Evolutionary conservation across 2,888 invertebrate genomes (phyloP), one percentile per base, ranked within the genome.

Genomic region (Ophioninae sp.): DNA sequence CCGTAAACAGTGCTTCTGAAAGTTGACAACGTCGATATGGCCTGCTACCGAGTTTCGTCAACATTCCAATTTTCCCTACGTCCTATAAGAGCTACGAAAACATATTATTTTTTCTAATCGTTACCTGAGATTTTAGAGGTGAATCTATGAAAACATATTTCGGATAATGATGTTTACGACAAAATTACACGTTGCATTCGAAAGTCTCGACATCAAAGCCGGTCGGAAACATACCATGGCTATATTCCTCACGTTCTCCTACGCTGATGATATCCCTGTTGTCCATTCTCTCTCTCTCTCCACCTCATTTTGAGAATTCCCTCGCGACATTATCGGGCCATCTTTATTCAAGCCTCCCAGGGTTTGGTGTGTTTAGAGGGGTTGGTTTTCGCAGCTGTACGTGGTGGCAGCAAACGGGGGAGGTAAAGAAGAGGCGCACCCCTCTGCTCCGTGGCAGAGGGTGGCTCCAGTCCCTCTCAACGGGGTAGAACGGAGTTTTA

Each of bases 281-380:
- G 30, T 63, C 44, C 69, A 51, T 10, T 58, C 2, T n/a, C 20
- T 56, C 68, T n/a, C 68, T 37, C 64, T 20, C 56, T 58, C 20
- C 10, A 17, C 37, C 74, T 68, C 73, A 74, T 81, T 86, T 65
- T 44, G 73, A 59, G 58, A 82, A 79, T 72, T 69, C 82, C 72
- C 75, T 64, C 68, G 59, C 67, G 76, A 76, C 89, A 91, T 91
- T 92, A 92, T 91, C 91, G 87, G 85, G 86, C 90, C 88, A 91
- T 91, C 91, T 91, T 90, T 91, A 90, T 91, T 91, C 90, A 91
- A 89, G 90, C 87, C 88, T 88, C 84, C 84, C 77, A 81, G 84
- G 84, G 77, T 85, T 78, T 73, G 79, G 77, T 63, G 77, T 85
- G 80, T 83, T 76, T 8, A 13, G 44, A 80, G 83, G 81, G 83